Evolutionary conservation across 2,113 vertebrate genomes (phyloP).

Genomic region (Pluvialis apricaria): DNA sequence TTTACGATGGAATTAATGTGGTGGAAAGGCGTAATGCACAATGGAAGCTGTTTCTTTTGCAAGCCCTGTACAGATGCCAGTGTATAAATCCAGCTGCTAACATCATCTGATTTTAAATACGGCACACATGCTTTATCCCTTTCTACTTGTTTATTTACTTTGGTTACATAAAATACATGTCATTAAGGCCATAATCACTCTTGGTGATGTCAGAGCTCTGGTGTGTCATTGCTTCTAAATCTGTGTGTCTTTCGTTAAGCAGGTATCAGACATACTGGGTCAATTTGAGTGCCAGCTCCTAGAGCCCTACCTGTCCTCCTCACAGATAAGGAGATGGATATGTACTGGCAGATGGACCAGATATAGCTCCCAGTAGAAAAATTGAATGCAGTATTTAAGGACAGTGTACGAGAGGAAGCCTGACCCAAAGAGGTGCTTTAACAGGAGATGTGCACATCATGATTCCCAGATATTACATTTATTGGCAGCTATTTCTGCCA

Average conservation of each 20-base stretch:
- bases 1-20: background rate
- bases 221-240: background rate
- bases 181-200: background rate
- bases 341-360: background rate
- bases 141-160: background rate
- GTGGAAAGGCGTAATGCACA: background rate
- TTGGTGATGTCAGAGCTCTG: background rate
- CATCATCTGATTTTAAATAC: background rate
- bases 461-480: background rate
- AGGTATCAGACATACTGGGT: background rate
- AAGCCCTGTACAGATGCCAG: background rate
- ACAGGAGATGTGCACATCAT: background rate
- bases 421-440: background rate
- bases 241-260: background rate
- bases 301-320: background rate
- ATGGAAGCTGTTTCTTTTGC: background rate
- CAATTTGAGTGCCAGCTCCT: background rate
- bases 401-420: background rate
- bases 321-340: background rate
- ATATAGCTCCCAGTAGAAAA: background rate
- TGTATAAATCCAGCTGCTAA: background rate
- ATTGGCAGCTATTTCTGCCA: background rate
- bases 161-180: background rate
- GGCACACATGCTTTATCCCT: background rate
- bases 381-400: background rate